Evolutionary conservation across 2,888 invertebrate genomes (phyloP).

Genomic region (Alloscopus bannaensis): DNA sequence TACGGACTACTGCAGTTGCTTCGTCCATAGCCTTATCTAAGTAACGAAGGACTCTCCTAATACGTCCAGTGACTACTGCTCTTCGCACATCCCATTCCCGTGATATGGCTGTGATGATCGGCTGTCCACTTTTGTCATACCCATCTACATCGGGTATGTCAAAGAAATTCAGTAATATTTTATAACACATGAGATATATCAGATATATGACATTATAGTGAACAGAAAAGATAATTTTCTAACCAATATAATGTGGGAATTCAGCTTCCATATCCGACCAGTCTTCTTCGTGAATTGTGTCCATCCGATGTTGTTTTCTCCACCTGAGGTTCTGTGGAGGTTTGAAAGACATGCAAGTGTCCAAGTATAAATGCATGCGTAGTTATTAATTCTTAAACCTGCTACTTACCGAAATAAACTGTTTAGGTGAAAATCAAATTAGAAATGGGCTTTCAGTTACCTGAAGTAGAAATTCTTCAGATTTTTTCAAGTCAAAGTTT

Average conservation of each 20-base stretch:
- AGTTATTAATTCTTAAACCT: not conserved
- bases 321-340: conserved; percentile 34
- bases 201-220: too few species aligned
- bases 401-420: too few species aligned
- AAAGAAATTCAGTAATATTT: too few species aligned
- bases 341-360: not conserved
- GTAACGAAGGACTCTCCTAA: conserved; percentile 27
- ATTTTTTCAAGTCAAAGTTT: conserved; percentile 47
- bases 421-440: not conserved
- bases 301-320: conserved; percentile 47
- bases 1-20: conserved; percentile 6
- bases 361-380: too few species aligned
- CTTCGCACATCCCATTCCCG: conserved; percentile 33
- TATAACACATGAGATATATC: not conserved
- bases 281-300: conserved; percentile 43
- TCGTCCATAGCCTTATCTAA: conserved; percentile 52
- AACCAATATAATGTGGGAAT: conserved; percentile 32
- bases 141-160: conserved; percentile 9
- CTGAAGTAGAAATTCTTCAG: conserved; percentile 40
- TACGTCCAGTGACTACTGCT: conserved; percentile 45
- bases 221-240: not conserved
- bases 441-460: conserved; percentile 1
- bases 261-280: conserved; percentile 41
- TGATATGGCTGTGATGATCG: conserved; percentile 19
- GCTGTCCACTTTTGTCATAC: conserved; percentile 22